Percentiles rank a stretch among this genome's conserved stretches.
Conservation (phyloP, 2,797 vertebrate genomes). For the Limnodromus scolopaceus region DNA sequence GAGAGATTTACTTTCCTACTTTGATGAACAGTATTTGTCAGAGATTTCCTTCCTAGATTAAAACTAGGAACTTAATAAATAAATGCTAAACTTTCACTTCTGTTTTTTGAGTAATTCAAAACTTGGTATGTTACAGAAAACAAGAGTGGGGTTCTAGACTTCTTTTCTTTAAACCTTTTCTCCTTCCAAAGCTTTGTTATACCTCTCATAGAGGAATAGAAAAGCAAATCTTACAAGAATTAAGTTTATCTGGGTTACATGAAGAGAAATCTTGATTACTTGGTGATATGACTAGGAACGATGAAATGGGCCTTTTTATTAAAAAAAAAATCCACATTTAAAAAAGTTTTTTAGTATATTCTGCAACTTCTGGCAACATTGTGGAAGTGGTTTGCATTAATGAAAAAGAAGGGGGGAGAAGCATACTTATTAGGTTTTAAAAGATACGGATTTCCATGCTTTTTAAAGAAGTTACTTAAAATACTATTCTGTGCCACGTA, state of each 20-base stretch:
- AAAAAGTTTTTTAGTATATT: not conserved
- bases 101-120: not conserved
- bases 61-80: not conserved
- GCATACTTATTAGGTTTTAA: not conserved
- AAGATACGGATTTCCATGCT: not conserved
- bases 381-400: not conserved
- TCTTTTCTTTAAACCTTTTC: not conserved
- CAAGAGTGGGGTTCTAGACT: not conserved
- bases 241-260: not conserved
- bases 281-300: not conserved
- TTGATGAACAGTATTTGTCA: not conserved
- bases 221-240: not conserved
- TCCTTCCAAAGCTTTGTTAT: not conserved
- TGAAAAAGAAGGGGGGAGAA: not conserved
- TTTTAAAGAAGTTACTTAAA: not conserved
- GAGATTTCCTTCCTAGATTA: not conserved
- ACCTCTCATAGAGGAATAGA: not conserved
- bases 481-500: accelerated
- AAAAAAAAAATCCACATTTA: not conserved
- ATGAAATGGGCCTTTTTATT: not conserved
- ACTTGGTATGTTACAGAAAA: not conserved
- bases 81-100: not conserved
- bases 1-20: not conserved
- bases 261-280: not conserved
- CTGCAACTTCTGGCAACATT: not conserved